Conservation (phyloP, 2,888 invertebrate genomes). For the Noctuana brunneofusca region DNA sequence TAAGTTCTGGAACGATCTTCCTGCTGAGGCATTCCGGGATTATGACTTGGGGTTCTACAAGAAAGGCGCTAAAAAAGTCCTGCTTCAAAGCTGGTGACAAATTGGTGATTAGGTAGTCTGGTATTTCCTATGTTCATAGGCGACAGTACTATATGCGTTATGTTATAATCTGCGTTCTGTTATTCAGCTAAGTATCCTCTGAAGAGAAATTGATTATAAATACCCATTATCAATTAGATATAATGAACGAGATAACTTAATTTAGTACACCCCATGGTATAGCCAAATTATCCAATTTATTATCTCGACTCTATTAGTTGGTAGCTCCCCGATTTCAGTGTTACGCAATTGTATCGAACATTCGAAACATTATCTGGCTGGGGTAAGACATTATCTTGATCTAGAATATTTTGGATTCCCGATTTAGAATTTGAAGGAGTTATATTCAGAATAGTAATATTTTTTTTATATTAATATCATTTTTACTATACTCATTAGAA, state of each 20-base stretch:
- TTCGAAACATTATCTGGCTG: constrained; percentile 7
- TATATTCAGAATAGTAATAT: too few relatives aligned
- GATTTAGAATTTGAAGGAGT: neutral
- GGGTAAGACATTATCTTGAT: constrained; percentile 11
- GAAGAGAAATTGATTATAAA: neutral
- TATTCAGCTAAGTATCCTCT: neutral
- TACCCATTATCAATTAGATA: neutral
- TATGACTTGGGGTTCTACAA: too few relatives aligned
- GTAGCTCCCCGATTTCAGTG: constrained; percentile 13
- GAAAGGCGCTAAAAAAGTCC: too few relatives aligned
- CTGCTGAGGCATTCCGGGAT: too few relatives aligned
- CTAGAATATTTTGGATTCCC: neutral
- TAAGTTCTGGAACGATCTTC: too few relatives aligned
- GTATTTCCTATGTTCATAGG: too few relatives aligned
- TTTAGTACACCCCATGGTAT: constrained; percentile 25
- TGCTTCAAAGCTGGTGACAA: too few relatives aligned
- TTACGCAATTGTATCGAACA: constrained; percentile 28
- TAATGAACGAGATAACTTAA: constrained; percentile 9
- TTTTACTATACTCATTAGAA: too few relatives aligned
- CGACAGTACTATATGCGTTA: too few relatives aligned
- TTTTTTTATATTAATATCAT: too few relatives aligned
- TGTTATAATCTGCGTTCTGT: too few relatives aligned
- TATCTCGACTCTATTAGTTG: constrained; percentile 18
- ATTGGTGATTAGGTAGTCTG: too few relatives aligned
- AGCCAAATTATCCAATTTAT: constrained; percentile 23